Conservation (phyloP, 2,888 invertebrate genomes). For the Petrolisthes cinctipes region DNA sequence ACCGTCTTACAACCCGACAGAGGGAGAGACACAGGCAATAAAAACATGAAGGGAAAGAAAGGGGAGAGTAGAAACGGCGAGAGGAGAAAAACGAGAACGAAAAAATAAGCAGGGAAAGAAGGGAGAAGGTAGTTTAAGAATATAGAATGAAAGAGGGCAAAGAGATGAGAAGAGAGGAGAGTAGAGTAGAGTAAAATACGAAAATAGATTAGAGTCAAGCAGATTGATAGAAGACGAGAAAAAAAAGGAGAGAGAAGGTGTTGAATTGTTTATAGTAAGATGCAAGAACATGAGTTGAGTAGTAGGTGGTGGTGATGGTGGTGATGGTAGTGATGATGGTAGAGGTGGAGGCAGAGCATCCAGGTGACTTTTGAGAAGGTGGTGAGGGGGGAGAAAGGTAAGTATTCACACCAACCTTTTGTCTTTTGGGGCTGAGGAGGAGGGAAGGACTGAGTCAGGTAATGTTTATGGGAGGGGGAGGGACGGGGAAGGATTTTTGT, state of each 20-base stretch:
- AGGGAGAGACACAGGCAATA: too few species aligned
- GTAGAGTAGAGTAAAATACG: neutral
- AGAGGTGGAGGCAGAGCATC: too few species aligned
- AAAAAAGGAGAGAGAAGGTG: neutral
- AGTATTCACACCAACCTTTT: slow-evolving; percentile 53
- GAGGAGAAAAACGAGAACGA: neutral
- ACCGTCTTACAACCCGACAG: too few species aligned
- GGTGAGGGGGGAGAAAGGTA: neutral
- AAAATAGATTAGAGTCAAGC: neutral
- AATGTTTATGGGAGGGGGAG: slow-evolving; percentile 44
- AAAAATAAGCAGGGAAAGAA: neutral
- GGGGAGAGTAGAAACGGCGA: too few species aligned
- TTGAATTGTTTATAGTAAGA: neutral
- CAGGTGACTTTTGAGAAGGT: neutral
- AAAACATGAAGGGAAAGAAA: too few species aligned
- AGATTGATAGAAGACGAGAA: neutral
- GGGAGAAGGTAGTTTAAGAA: neutral
- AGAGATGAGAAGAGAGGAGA: neutral
- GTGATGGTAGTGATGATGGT: neutral
- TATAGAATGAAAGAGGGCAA: neutral
- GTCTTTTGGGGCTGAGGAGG: slow-evolving; percentile 35
- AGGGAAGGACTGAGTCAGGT: slow-evolving; percentile 43
- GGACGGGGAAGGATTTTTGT: slow-evolving; percentile 1
- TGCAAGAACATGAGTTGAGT: slow-evolving; percentile 3
- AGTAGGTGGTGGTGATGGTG: slow-evolving; percentile 5